These are phyloP conservation scores for Balanococcus diminutus DNA, from an alignment of 2,888 invertebrate genomes.

Conservation along the genomic window DNA sequence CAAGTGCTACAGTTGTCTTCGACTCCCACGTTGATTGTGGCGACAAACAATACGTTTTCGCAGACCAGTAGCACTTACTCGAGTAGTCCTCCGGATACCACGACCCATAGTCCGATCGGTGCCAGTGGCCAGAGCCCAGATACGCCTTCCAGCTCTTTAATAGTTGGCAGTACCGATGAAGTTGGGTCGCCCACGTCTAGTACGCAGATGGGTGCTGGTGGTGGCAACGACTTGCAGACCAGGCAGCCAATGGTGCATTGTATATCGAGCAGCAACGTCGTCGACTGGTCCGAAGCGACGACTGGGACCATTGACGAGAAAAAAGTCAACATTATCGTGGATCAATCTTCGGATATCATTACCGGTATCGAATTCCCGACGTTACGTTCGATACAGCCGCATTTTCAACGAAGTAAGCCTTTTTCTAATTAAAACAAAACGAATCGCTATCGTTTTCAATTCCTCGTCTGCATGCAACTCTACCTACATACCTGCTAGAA, in stretches of 20 bases:
- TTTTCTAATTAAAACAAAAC: constrained; percentile 18
- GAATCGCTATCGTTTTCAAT: not conserved
- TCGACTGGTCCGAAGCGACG: constrained; percentile 60
- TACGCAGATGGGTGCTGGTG: constrained; percentile 53
- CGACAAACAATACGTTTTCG: constrained; percentile 61
- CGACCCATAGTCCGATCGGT: constrained; percentile 80
- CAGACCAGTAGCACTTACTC: constrained; percentile 62
- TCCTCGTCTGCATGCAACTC: too few species aligned
- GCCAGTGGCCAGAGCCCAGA: constrained; percentile 61
- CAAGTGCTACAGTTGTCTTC: constrained; percentile 58
- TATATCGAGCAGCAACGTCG: constrained; percentile 84
- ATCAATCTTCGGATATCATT: constrained; percentile 48
- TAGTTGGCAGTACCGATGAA: constrained; percentile 60
- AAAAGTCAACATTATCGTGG: constrained; percentile 52
- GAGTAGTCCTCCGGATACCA: constrained; percentile 81
- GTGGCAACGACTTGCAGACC: constrained; percentile 56
- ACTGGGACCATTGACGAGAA: constrained; percentile 39
- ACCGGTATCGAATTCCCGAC: constrained; percentile 44
- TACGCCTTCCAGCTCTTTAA: constrained; percentile 57
- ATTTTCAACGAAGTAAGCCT: constrained; percentile 52
- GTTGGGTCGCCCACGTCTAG: constrained; percentile 60
- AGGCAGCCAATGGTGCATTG: constrained; percentile 78
- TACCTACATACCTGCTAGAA: too few species aligned
- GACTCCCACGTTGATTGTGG: constrained; percentile 59
- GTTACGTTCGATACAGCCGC: constrained; percentile 46